A percentile compares a stretch with the other conserved stretches of the same genome.
Evolutionary conservation across 2,888 invertebrate species (phyloP).

Genomic region (Hemaris fuciformis): DNA sequence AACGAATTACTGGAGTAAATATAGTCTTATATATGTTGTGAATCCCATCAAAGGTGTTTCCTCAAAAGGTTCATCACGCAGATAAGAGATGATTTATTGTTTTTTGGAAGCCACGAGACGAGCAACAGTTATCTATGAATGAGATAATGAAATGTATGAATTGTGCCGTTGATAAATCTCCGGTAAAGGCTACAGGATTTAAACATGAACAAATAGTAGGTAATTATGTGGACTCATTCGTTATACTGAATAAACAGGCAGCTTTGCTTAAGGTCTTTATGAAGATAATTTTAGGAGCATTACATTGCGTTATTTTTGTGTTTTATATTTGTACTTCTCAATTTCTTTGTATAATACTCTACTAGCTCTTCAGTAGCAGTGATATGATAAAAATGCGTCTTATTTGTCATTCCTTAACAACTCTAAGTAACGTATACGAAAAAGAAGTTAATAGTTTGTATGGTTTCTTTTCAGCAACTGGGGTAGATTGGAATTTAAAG

Average conservation of each 20-base stretch:
- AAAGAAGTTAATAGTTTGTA: too few relatives aligned
- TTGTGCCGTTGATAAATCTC: neutral
- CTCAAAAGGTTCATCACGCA: neutral
- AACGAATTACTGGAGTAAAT: neutral
- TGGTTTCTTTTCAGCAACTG: too few relatives aligned
- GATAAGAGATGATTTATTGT: slow-evolving; percentile 2
- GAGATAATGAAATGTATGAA: neutral
- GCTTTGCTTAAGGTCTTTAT: neutral
- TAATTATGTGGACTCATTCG: neutral
- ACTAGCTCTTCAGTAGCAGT: neutral
- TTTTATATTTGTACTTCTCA: neutral
- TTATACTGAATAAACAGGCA: neutral
- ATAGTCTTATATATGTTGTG: too few relatives aligned
- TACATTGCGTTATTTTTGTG: neutral
- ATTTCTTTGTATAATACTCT: neutral
- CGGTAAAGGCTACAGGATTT: neutral
- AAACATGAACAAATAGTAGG: neutral
- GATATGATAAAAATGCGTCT: neutral
- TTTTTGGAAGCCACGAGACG: neutral
- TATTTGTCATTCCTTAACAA: too few relatives aligned
- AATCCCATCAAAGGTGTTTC: neutral
- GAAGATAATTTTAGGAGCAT: neutral
- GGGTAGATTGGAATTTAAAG: too few relatives aligned
- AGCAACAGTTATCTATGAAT: neutral
- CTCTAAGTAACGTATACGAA: too few relatives aligned